A percentile compares a stretch with the other conserved stretches of the same genome.
phyloP scores from a whole-genome alignment of 1,140 invertebrate species.

The Heterodera schachtii region DNA sequence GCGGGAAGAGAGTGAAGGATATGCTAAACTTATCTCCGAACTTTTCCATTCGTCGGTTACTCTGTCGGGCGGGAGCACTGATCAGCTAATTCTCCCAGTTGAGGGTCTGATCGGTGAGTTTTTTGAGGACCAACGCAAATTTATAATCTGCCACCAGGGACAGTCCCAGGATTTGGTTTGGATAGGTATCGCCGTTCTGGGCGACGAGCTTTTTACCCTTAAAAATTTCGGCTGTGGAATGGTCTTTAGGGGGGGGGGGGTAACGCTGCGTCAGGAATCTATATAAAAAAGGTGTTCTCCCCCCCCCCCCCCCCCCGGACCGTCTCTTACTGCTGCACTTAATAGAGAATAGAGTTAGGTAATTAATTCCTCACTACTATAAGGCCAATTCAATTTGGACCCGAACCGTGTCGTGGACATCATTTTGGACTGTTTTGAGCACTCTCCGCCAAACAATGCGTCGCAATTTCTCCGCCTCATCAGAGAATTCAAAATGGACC shows the following conservation, averaged over 20 bases:
- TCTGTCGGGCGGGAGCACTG: not conserved
- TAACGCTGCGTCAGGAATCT: no score
- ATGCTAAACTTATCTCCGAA: conserved; percentile 94
- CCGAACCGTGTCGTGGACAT: conserved; percentile 96
- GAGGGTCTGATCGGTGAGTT: conserved; percentile 84
- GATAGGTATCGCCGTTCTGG: no score
- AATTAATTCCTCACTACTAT: conserved; percentile 21
- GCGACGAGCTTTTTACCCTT: no score
- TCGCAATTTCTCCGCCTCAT: conserved; percentile 81
- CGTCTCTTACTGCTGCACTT: no score
- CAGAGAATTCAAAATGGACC: conserved; percentile 81
- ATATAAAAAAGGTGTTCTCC: no score
- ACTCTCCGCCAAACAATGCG: conserved; percentile 72
- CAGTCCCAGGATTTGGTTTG: no score
- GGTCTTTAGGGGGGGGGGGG: no score
- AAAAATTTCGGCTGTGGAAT: no score
- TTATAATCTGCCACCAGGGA: no score
- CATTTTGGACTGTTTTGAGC: conserved; percentile 93
- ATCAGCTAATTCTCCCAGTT: conserved; percentile 78
- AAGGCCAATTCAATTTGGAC: conserved; percentile 97
- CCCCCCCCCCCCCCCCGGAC: no score
- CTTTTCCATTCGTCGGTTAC: conserved; percentile 74
- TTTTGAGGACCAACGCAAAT: not conserved
- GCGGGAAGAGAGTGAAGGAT: conserved; percentile 97
- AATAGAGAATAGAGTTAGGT: not conserved